phyloP scores from a whole-genome alignment of 2,113 vertebrate genomes.

The Silurus asotus region DNA sequence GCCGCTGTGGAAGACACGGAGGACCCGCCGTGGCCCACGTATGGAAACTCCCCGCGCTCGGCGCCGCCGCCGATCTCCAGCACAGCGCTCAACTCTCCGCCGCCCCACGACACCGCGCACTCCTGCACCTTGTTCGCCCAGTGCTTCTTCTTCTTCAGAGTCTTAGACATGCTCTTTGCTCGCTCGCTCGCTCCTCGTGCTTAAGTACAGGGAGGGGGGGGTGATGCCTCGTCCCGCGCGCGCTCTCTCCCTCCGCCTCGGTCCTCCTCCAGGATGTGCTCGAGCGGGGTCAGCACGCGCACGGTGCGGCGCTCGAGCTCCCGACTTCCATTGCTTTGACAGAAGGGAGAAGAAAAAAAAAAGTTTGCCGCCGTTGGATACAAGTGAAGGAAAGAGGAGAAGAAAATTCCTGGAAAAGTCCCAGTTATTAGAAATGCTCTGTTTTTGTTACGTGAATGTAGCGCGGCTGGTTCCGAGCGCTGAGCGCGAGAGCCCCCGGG shows the following conservation, averaged over 20 bases:
- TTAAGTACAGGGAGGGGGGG: too few relatives aligned
- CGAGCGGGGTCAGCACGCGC: background rate
- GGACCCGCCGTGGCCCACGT: constrained; percentile 78
- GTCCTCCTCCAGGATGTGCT: background rate
- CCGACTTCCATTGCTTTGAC: background rate
- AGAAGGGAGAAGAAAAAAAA: background rate
- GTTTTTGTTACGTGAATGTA: constrained; percentile 18
- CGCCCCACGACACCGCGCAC: constrained; percentile 83
- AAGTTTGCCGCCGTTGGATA: background rate
- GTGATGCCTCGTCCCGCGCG: background rate
- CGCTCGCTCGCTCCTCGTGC: background rate
- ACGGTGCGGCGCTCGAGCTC: constrained; percentile 2
- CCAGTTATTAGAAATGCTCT: too few relatives aligned
- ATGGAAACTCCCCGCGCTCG: constrained; percentile 89
- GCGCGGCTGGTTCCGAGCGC: constrained; percentile 71
- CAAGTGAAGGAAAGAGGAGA: background rate
- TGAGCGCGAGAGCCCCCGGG: constrained; percentile 60
- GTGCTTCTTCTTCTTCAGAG: constrained; percentile 93
- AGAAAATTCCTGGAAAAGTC: too few relatives aligned
- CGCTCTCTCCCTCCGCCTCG: background rate
- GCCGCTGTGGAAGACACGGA: constrained; percentile 76
- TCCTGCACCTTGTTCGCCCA: constrained; percentile 93
- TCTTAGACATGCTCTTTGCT: constrained; percentile 83
- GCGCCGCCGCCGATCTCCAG: constrained; percentile 86
- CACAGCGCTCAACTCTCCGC: constrained; percentile 69